Evolutionary conservation across 2,888 invertebrate genomes (phyloP).

Genomic region (Branchellion lobata): DNA sequence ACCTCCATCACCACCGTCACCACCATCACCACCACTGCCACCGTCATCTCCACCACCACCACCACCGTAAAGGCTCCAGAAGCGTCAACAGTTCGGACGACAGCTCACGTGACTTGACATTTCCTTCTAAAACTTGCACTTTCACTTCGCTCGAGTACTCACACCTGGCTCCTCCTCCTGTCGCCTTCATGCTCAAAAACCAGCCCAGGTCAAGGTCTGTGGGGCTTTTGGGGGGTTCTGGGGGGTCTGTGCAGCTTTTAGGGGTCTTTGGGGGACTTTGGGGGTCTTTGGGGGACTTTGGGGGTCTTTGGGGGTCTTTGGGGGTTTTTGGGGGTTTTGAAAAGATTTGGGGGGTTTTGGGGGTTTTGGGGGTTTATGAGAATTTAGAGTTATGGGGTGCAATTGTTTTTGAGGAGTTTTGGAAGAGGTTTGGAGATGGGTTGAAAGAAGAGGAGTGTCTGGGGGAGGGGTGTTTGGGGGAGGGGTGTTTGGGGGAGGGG

Average conservation of each 20-base stretch:
- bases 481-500: too few species aligned
- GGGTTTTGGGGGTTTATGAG: too few species aligned
- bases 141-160: constrained; percentile 30
- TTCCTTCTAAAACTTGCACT: constrained; percentile 5
- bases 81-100: background rate
- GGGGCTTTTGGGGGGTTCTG: background rate
- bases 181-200: constrained; percentile 26
- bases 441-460: too few species aligned
- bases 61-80: background rate
- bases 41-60: too few species aligned
- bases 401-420: too few species aligned
- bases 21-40: too few species aligned
- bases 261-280: background rate
- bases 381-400: too few species aligned
- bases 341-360: too few species aligned
- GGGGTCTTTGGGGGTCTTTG: background rate
- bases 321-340: too few species aligned
- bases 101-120: background rate
- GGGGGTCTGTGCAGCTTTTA: background rate
- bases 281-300: background rate
- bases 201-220: constrained; percentile 25
- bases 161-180: constrained; percentile 26
- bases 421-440: too few species aligned
- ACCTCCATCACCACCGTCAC: too few species aligned
- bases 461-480: too few species aligned